A percentile compares a stretch with the other conserved stretches of the same genome.
Conservation (phyloP, 2,888 invertebrate genomes). For the Andrena dorsata region DNA sequence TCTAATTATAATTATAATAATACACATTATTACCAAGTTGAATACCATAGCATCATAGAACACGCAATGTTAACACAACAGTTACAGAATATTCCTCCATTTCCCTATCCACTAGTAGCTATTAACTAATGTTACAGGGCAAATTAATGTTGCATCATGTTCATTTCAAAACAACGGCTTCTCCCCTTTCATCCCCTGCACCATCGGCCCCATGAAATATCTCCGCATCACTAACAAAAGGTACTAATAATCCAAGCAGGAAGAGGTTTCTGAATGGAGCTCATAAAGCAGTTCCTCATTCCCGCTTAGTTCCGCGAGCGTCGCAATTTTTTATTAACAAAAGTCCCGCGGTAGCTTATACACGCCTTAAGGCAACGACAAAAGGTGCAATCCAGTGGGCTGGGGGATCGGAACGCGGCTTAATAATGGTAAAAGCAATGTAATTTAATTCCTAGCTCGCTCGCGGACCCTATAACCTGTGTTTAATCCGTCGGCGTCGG, state of each 20-base stretch:
- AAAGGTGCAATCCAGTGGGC: not conserved
- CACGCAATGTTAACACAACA: too few relatives aligned
- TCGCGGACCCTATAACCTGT: conserved; percentile 25
- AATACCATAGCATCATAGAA: too few relatives aligned
- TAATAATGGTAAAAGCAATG: conserved; percentile 21
- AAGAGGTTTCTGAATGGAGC: not conserved
- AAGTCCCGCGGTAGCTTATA: not conserved
- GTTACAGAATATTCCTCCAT: too few relatives aligned
- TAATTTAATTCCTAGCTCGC: conserved; percentile 48
- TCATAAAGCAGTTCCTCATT: not conserved
- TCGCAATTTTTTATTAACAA: conserved; percentile 4
- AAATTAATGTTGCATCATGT: too few relatives aligned
- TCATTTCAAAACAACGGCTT: too few relatives aligned
- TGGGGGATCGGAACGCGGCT: not conserved
- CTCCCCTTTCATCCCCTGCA: too few relatives aligned
- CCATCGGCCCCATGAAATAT: not conserved
- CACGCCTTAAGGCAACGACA: not conserved
- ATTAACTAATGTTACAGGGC: too few relatives aligned
- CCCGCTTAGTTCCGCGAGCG: not conserved
- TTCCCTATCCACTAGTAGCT: too few relatives aligned
- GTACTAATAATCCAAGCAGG: too few relatives aligned
- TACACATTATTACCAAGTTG: too few relatives aligned
- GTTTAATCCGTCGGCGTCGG: conserved; percentile 30
- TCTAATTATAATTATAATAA: too few relatives aligned
- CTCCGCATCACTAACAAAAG: not conserved